Conservation (phyloP, 2,888 invertebrate species). For the Aquatica leii region DNA sequence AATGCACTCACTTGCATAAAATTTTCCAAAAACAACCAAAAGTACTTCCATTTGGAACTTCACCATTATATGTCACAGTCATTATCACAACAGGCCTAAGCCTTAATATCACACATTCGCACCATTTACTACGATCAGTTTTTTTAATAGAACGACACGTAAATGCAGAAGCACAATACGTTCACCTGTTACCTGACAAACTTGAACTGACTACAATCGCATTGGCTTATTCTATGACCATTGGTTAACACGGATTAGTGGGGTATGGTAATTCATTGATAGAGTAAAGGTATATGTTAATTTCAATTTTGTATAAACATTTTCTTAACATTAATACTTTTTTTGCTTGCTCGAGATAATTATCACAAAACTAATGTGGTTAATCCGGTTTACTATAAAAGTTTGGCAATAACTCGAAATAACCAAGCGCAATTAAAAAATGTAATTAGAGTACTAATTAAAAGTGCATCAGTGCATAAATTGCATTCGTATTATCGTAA, state of each 20-base stretch:
- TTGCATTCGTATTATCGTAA: no score
- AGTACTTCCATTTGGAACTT: constrained; percentile 91
- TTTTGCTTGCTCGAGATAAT: no score
- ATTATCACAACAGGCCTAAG: constrained; percentile 59
- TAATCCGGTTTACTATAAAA: no score
- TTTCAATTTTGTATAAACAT: no score
- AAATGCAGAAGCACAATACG: constrained; percentile 16
- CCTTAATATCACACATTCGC: constrained; percentile 15
- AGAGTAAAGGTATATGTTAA: constrained; percentile 3
- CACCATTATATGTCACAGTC: constrained; percentile 90
- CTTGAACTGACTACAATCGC: constrained; percentile 42
- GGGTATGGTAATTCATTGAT: constrained; percentile 22
- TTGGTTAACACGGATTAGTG: constrained; percentile 38
- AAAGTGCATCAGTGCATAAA: no score
- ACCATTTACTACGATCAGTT: constrained; percentile 5
- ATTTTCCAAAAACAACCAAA: constrained; percentile 94
- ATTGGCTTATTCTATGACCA: constrained; percentile 27
- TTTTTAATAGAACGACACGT: neutral
- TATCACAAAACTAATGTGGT: no score
- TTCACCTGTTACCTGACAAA: constrained; percentile 31
- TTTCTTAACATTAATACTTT: no score
- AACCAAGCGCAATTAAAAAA: no score
- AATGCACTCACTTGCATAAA: constrained; percentile 79
- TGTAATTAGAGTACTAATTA: no score
- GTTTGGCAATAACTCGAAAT: no score